These are phyloP conservation scores for Euglossa dilemma DNA, from an alignment of 1,140 invertebrate genomes.

Conservation along the genomic window DNA sequence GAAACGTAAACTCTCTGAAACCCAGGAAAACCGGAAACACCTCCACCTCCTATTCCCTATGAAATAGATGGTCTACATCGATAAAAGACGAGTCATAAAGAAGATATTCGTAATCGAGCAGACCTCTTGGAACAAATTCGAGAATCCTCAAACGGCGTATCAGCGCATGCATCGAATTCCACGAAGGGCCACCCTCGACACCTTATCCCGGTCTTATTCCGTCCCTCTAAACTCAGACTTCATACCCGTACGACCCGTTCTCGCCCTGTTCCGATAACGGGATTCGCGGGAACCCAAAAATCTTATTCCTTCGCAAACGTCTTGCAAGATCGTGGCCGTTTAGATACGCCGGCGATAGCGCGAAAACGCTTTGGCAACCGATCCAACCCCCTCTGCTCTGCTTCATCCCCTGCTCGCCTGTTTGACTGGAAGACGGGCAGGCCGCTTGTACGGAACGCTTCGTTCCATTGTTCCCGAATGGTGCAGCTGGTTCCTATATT, in stretches of 20 bases:
- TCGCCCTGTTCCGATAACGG: neutral
- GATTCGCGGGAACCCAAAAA: neutral
- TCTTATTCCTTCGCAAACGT: neutral
- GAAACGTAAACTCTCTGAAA: no score
- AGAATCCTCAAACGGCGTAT: neutral
- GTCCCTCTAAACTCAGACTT: neutral
- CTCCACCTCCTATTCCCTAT: neutral
- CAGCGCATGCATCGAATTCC: constrained; percentile 4
- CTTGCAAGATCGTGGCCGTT: constrained; percentile 8
- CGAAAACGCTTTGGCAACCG: constrained; percentile 43
- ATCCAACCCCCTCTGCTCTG: neutral
- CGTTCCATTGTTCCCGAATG: constrained; percentile 60
- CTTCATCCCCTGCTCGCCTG: neutral
- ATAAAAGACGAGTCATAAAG: neutral
- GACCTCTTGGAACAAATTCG: neutral
- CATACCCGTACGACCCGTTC: neutral
- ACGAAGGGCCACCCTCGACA: neutral
- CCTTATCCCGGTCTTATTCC: neutral
- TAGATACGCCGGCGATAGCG: constrained; percentile 41
- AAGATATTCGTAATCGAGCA: neutral
- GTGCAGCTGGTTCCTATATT: constrained; percentile 62
- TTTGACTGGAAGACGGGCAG: constrained; percentile 53
- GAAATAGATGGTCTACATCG: neutral
- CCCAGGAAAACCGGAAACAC: neutral
- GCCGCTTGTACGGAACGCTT: constrained; percentile 61